Conservation (phyloP, 2,113 vertebrate species). For the Empidonax alnorum region DNA sequence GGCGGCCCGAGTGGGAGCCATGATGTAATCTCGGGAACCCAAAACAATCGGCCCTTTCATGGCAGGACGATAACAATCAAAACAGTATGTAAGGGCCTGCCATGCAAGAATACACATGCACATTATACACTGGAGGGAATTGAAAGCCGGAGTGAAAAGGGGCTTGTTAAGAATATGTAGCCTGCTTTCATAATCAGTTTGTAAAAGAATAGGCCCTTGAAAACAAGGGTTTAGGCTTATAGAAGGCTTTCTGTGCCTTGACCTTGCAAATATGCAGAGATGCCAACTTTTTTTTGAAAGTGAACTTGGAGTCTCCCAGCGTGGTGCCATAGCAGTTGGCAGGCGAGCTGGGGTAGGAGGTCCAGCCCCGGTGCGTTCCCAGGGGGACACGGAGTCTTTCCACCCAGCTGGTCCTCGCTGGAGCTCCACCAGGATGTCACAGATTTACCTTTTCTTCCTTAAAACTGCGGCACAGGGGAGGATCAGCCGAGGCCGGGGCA, state of each 20-base stretch:
- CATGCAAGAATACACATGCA: slow-evolving; percentile 76
- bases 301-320: slow-evolving; percentile 51
- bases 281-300: slow-evolving; percentile 33
- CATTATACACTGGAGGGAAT: slow-evolving; percentile 37
- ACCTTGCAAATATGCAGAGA: slow-evolving; percentile 62
- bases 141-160: slow-evolving; percentile 62
- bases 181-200: slow-evolving; percentile 55
- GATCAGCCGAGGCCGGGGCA: rapidly evolving
- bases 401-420: background rate
- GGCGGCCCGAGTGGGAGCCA: slow-evolving; percentile 66
- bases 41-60: slow-evolving; percentile 79
- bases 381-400: background rate
- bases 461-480: background rate
- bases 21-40: slow-evolving; percentile 65
- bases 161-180: slow-evolving; percentile 64
- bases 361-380: background rate
- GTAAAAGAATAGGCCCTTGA: slow-evolving; percentile 64
- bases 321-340: slow-evolving; percentile 29
- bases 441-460: background rate
- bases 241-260: slow-evolving; percentile 52
- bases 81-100: slow-evolving; percentile 74
- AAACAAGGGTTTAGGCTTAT: slow-evolving; percentile 50
- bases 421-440: background rate
- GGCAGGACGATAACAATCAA: slow-evolving; percentile 75
- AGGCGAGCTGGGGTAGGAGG: background rate